Evolutionary conservation across 2,113 vertebrate genomes (phyloP).

Genomic region (Tragulus kanchil): DNA sequence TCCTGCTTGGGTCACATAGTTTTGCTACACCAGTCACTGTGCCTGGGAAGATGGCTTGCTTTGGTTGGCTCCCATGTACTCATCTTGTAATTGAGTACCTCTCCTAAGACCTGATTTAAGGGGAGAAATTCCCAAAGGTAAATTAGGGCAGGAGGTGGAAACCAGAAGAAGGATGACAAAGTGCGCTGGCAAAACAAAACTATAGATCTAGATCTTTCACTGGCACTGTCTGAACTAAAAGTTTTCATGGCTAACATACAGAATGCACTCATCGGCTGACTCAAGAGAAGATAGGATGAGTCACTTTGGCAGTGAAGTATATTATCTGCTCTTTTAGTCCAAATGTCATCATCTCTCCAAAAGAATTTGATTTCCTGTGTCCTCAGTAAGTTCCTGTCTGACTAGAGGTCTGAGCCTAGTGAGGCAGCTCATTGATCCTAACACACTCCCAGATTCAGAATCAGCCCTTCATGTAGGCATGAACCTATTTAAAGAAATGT

Average conservation of each 20-base stretch:
- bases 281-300: not conserved
- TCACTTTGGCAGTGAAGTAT: not conserved
- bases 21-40: not conserved
- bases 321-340: not conserved
- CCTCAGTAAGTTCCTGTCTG: not conserved
- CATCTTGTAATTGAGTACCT: not conserved
- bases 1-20: not conserved
- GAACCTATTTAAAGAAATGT: conserved; percentile 48
- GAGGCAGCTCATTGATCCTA: not conserved
- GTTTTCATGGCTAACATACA: not conserved
- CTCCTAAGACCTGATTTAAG: not conserved
- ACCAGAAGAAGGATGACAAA: conserved; percentile 16
- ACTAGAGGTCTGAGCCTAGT: not conserved
- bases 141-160: not conserved
- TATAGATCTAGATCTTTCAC: not conserved
- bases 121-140: not conserved
- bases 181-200: not conserved
- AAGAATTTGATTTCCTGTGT: not conserved
- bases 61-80: not conserved
- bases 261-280: not conserved
- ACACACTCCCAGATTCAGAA: not conserved
- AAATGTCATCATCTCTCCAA: not conserved
- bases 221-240: not conserved
- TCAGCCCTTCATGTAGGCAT: not conserved
- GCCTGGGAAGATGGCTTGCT: not conserved